Base-by-base conservation (phyloP, 92 coral and sea anemone genomes). In the Phymanthus crucifer region DNA sequence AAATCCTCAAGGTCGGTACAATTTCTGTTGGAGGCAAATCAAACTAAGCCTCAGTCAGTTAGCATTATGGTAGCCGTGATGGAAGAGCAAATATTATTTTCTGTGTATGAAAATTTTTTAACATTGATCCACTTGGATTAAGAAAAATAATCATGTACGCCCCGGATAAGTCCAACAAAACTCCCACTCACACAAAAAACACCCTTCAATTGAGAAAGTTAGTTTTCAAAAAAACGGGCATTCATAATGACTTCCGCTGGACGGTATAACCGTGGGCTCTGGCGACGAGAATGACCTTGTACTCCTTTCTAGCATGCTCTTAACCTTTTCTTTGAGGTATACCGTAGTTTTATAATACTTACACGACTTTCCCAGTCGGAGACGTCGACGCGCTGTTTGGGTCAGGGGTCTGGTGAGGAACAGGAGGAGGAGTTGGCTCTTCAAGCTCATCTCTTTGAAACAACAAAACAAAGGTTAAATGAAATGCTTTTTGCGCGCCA, bases 1-100 rank as follows among this genome's bases (percentile, higher is more conserved):
- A 87, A 84, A 54, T 87, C 88, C 76, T 81, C 89, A 16, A 87
- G 89, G 50, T 90, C 97, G 23, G 85, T 81, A 43, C 82, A 64
- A 17, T 76, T 81, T 43, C 86, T 77, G 87, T 70, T 33, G 67
- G 47, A n/a, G n/a, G n/a, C n/a, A n/a, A n/a, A 76, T 61, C 29
- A 12, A 70, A 57, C 46, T 70, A 35, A 73, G 57, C 12, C 10
- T 6, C 65, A 43, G 34, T 38, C 27, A 33, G 12, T 27, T 18
- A n/a, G n/a, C n/a, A 24, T 34, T 29, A 4, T 21, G 0, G 19
- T 4, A 68, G n/a, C 73, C 7, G 19, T 9, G 6, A 14, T 65
- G 14, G 35, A 65, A 2, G 11, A 18, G 31, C 26, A 12, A 26
- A 26, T n/a, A n/a, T n/a, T n/a, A n/a, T n/a, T n/a, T n/a, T n/a